phyloP scores from a whole-genome alignment of 2,113 vertebrate species.

The Sitta europaea region DNA sequence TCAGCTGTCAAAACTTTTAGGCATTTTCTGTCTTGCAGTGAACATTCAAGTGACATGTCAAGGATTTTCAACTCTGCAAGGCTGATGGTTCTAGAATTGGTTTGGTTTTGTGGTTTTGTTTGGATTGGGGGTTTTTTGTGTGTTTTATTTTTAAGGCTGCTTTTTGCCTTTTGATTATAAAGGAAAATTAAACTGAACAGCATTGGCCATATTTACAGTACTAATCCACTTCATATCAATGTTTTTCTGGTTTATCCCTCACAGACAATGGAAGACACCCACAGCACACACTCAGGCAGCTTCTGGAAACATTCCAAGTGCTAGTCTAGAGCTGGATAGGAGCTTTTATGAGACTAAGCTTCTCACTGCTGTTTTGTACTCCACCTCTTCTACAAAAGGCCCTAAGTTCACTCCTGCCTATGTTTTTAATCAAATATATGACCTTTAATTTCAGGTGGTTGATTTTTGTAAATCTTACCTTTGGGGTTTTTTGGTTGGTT shows the following conservation, averaged over 20 bases:
- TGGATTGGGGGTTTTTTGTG: not conserved
- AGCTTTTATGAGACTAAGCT: not conserved
- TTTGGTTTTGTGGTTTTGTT: not conserved
- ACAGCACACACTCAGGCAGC: not conserved
- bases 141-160: not conserved
- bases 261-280: not conserved
- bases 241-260: not conserved
- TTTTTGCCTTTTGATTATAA: not conserved
- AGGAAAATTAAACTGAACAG: not conserved
- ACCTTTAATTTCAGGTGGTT: not conserved
- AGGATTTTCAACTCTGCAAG: not conserved
- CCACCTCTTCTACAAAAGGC: not conserved
- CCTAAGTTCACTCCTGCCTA: not conserved
- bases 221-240: not conserved
- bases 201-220: not conserved
- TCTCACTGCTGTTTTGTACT: not conserved
- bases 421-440: not conserved
- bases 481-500: not conserved
- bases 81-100: not conserved
- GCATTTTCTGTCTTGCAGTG: not conserved
- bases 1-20: not conserved
- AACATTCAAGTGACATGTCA: not conserved
- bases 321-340: not conserved
- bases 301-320: not conserved
- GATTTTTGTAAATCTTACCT: not conserved